Evolutionary conservation across 2,888 invertebrate species (phyloP).

Genomic region (Tethea ocularis): DNA sequence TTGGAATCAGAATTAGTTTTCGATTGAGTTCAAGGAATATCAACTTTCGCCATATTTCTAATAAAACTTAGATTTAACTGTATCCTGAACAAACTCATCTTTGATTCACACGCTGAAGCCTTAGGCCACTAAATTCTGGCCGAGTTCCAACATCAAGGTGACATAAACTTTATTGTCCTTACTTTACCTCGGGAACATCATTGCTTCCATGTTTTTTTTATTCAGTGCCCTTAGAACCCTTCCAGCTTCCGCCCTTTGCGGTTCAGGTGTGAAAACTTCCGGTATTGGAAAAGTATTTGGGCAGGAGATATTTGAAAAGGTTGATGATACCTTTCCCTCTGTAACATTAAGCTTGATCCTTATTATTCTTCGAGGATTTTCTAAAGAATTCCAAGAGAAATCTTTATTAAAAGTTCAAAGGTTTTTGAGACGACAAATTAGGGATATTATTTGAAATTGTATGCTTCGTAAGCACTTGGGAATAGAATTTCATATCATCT

Average conservation of each 20-base stretch:
- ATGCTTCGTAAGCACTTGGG: slow-evolving; percentile 2
- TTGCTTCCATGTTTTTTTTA: slow-evolving; percentile 9
- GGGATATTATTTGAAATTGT: slow-evolving; percentile 1
- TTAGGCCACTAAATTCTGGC: not conserved
- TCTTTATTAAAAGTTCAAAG: slow-evolving; percentile 5
- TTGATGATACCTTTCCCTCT: not conserved
- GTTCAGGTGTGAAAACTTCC: slow-evolving; percentile 10
- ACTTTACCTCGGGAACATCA: slow-evolving; percentile 4
- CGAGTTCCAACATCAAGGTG: slow-evolving; percentile 2
- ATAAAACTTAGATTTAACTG: not conserved
- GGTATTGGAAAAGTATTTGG: slow-evolving; percentile 9
- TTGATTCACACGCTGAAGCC: slow-evolving; percentile 1
- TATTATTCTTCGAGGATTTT: not conserved
- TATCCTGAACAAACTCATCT: not conserved
- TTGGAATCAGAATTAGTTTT: not conserved
- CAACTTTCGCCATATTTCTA: not conserved
- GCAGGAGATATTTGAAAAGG: slow-evolving; percentile 4
- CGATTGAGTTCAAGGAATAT: not conserved
- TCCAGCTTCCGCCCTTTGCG: slow-evolving; percentile 5
- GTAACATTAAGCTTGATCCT: not conserved
- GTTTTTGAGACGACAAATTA: slow-evolving; percentile 4
- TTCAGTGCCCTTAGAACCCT: slow-evolving; percentile 5
- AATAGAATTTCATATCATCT: not conserved
- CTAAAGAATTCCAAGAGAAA: not conserved
- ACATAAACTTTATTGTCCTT: slow-evolving; percentile 8